phyloP scores from a whole-genome alignment of 37 sponge, comb jelly and placozoan genomes.

The Dysidea cf. avara region DNA sequence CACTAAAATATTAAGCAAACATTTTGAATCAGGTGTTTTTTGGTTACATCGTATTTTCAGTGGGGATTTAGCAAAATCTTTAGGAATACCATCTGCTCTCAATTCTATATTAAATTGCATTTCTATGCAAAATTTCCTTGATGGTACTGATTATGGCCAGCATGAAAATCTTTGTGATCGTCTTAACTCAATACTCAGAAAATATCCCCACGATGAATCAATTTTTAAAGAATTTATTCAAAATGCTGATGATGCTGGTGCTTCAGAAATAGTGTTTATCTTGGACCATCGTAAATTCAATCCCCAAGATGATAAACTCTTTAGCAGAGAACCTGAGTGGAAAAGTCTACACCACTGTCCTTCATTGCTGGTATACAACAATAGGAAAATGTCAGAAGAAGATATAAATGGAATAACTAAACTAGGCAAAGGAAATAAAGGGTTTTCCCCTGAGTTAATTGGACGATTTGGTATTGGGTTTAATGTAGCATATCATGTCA shows the following conservation, averaged over 20 bases:
- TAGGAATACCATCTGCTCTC: slow-evolving; percentile 36
- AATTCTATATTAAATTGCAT: slow-evolving; percentile 37
- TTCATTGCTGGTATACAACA: slow-evolving; percentile 68
- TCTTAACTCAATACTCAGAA: slow-evolving; percentile 53
- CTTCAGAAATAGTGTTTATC: slow-evolving; percentile 65
- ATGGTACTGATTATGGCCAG: slow-evolving; percentile 75
- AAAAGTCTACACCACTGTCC: slow-evolving; percentile 48
- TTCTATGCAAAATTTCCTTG: slow-evolving; percentile 25
- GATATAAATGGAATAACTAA: slow-evolving; percentile 72
- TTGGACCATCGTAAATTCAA: slow-evolving; percentile 38
- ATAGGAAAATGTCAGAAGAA: slow-evolving; percentile 58
- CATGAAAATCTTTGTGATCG: slow-evolving; percentile 72
- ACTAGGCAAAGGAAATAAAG: slow-evolving; percentile 77
- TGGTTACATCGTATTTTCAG: slow-evolving; percentile 40
- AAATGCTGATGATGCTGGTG: slow-evolving; percentile 83
- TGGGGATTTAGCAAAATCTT: slow-evolving; percentile 1
- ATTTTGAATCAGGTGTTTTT: slow-evolving; percentile 3
- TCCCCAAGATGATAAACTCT: slow-evolving; percentile 22
- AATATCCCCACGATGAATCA: slow-evolving; percentile 61
- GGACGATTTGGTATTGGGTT: slow-evolving; percentile 89
- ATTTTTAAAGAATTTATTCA: slow-evolving; percentile 80
- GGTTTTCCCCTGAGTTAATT: slow-evolving; percentile 47
- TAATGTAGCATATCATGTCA: slow-evolving; percentile 85
- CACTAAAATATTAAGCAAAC: neutral
- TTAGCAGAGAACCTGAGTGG: slow-evolving; percentile 39